A percentile compares a stretch with the other conserved stretches of the same genome.
These are phyloP conservation scores for Centropus unirufus DNA, from an alignment of 2,113 vertebrate genomes.

Conservation along the genomic window DNA sequence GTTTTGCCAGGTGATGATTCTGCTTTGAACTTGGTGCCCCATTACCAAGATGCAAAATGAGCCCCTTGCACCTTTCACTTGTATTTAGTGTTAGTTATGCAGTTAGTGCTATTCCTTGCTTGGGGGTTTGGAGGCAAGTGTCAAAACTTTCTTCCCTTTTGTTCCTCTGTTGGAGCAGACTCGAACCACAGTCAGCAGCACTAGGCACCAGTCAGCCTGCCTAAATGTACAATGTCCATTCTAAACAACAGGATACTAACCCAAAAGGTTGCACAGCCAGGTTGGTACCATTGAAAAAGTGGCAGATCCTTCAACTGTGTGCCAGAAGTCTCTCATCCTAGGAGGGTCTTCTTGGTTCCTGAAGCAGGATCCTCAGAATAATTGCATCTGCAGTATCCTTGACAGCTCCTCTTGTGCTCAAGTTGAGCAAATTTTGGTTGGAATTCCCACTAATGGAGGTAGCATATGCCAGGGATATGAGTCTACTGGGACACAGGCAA, in stretches of 20 bases:
- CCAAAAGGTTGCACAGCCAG: not conserved
- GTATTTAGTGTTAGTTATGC: not conserved
- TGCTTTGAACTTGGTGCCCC: not conserved
- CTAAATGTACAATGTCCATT: not conserved
- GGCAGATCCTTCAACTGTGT: not conserved
- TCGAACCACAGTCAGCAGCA: not conserved
- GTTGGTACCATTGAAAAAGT: not conserved
- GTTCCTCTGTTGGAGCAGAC: not conserved
- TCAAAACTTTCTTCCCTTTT: not conserved
- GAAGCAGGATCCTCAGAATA: not conserved
- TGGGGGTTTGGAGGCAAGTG: not conserved
- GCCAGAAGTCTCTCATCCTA: not conserved
- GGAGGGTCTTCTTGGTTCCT: not conserved
- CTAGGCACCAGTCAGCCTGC: not conserved
- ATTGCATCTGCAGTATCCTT: not conserved
- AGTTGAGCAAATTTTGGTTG: not conserved
- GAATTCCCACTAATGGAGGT: not conserved
- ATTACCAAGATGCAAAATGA: not conserved
- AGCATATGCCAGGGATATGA: not conserved
- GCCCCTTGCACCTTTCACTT: not conserved
- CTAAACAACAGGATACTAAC: not conserved
- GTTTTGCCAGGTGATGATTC: slow-evolving; percentile 16
- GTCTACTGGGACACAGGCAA: not conserved
- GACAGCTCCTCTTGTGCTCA: not conserved
- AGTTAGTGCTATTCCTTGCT: not conserved